Percentiles rank a stretch among this genome's conserved stretches.
These are phyloP conservation scores for Hybognathus amarus DNA, from an alignment of 2,797 vertebrate species.

Conservation along the genomic window DNA sequence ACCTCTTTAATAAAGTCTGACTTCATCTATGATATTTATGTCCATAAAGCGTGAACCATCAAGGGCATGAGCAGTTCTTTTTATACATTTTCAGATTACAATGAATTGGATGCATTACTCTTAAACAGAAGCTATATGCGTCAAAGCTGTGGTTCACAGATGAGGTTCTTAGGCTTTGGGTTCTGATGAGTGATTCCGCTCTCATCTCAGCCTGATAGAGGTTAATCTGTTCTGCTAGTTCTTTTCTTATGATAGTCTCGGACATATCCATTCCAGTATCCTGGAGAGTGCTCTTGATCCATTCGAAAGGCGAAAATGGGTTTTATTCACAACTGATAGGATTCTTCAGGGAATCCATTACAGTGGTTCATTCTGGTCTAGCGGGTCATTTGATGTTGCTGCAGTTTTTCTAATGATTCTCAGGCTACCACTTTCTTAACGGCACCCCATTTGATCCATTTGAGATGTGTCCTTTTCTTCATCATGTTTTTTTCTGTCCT, in stretches of 20 bases:
- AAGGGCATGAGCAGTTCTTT: neutral
- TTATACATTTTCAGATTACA: neutral
- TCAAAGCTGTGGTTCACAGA: neutral
- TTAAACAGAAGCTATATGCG: neutral
- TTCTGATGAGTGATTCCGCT: neutral
- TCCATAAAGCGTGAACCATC: slow-evolving; percentile 14
- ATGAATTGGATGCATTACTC: neutral
- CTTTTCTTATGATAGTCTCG: slow-evolving; percentile 18
- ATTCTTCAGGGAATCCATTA: neutral
- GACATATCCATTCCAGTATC: neutral
- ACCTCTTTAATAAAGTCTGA: slow-evolving; percentile 24
- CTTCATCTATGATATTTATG: slow-evolving; percentile 5
- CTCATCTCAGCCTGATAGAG: neutral
- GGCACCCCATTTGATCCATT: neutral
- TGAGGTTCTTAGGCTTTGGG: neutral
- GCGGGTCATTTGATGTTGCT: neutral
- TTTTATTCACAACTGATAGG: slow-evolving; percentile 27
- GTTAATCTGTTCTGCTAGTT: neutral
- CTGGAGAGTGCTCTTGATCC: slow-evolving; percentile 11
- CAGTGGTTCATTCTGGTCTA: neutral
- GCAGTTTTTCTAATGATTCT: neutral
- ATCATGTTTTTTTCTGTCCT: neutral
- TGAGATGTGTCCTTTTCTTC: neutral
- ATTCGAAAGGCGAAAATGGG: slow-evolving; percentile 26
- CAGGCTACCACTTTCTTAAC: neutral